Percentiles rank a stretch among this genome's conserved stretches.
Evolutionary conservation across 2,797 vertebrate genomes (phyloP).

Genomic region (Florisuga fusca): DNA sequence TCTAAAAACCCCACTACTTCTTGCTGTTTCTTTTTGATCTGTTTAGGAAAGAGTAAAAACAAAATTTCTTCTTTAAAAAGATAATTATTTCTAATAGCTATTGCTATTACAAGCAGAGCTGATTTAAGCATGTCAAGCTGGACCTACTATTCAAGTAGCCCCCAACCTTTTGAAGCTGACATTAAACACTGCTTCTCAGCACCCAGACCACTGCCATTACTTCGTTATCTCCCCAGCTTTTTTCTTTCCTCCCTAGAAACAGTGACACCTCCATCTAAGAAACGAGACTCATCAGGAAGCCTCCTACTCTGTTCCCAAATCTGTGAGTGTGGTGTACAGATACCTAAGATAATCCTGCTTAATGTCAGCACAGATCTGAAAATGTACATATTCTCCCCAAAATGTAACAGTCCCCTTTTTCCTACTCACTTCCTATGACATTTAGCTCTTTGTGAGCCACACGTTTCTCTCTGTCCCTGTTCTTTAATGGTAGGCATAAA

Average conservation of each 20-base stretch:
- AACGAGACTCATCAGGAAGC: not conserved
- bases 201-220: not conserved
- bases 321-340: not conserved
- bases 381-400: not conserved
- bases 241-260: not conserved
- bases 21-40: conserved; percentile 99
- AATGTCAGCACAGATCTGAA: not conserved
- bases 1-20: conserved; percentile 96
- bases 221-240: not conserved
- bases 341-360: not conserved
- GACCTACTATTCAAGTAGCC: not conserved
- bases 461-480: not conserved
- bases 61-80: not conserved
- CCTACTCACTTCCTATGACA: not conserved
- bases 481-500: not conserved
- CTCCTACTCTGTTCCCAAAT: not conserved
- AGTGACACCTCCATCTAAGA: not conserved
- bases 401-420: not conserved
- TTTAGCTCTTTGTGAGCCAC: not conserved
- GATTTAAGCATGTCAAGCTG: not conserved
- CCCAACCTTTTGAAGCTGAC: not conserved
- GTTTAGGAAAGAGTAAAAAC: not conserved
- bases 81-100: not conserved
- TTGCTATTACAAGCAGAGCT: not conserved
- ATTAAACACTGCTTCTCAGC: not conserved